Evolutionary conservation across 1,140 invertebrate genomes (phyloP).

Genomic region (Sarcophaga peregrina): DNA sequence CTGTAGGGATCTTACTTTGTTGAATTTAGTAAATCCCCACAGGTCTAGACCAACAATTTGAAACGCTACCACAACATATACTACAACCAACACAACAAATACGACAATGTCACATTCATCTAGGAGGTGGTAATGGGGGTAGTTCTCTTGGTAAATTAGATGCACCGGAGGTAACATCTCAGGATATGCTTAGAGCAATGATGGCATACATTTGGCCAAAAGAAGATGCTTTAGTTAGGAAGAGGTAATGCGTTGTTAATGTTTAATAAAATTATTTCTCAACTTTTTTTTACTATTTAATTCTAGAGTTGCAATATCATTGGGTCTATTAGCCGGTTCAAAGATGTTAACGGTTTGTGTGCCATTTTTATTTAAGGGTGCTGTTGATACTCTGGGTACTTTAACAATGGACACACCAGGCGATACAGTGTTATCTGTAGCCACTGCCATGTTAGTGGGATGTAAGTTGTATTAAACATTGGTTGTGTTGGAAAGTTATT

Average conservation of each 20-base stretch:
- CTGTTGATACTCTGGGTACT: conserved; percentile 88
- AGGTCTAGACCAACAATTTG: conserved; percentile 56
- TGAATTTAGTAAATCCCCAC: conserved; percentile 62
- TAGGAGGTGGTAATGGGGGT: conserved; percentile 79
- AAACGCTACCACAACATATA: conserved; percentile 52
- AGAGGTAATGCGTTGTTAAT: conserved; percentile 48
- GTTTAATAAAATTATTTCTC: conserved; percentile 36
- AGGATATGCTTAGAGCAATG: conserved; percentile 90
- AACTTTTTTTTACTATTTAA: conserved; percentile 17
- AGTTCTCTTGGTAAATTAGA: conserved; percentile 70
- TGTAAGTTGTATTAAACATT: conserved; percentile 76
- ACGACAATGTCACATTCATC: conserved; percentile 87
- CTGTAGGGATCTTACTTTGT: conserved; percentile 61
- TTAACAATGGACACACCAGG: conserved; percentile 78
- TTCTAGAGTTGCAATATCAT: conserved; percentile 82
- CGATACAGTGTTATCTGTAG: conserved; percentile 77
- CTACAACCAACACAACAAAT: conserved; percentile 53
- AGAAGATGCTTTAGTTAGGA: conserved; percentile 67
- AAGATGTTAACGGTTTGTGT: conserved; percentile 93
- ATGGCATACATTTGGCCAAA: conserved; percentile 95
- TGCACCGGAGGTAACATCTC: conserved; percentile 74
- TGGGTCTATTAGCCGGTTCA: conserved; percentile 82
- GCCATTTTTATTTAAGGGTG: conserved; percentile 97
- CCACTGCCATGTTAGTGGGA: conserved; percentile 85
- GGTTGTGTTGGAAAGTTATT: conserved; percentile 30